Evolutionary conservation across 2,888 invertebrate genomes (phyloP), one percentile per base, ranked within the genome.

Genomic region (Girardia tigrina): DNA sequence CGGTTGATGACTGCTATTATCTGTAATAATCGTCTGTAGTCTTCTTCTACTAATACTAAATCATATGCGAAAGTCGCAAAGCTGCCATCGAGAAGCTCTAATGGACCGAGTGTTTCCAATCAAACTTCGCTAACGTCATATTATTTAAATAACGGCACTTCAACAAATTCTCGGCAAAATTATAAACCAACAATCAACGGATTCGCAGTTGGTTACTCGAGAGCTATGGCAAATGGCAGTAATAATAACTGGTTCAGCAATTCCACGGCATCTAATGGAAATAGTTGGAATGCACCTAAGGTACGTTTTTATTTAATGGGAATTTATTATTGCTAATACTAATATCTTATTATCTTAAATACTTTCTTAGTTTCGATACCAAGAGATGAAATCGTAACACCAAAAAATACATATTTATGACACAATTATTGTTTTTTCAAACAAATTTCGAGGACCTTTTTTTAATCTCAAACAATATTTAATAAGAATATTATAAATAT

Each of bases 181-280:
- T 56, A 56, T 56, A 56, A 56, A n/a, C 23, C 56, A 6, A 56
- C 56, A 56, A 56, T 56, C 8, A 56, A 56, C 56, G 56, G 56
- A 56, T 56, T 56, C 23, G 56, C 56, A 2, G 23, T 23, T n/a
- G 56, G 56, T 6, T 56, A 56, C 23, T 56, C 56, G 23, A 4
- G 56, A 56, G 4, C 56, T 20, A n/a, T 4, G 2, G 4, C 56
- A 4, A 56, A 56, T n/a, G 23, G n/a, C n/a, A 56, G n/a, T 23
- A 56, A n/a, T n/a, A n/a, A n/a, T n/a, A n/a, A n/a, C 23, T 56
- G 56, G 56, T 56, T 56, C 23, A 56, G 23, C 23, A 36, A 36
- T 16, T 56, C 56, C 4, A 6, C 4, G n/a, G 23, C 56, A 56
- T 56, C 56, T n/a, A 56, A 56, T 56, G 56, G 56, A 56, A 56